Percentiles rank a stretch among this genome's conserved stretches.
These are phyloP conservation scores for Ceratina calcarata DNA, from an alignment of 1,140 invertebrate species.

Conservation along the genomic window DNA sequence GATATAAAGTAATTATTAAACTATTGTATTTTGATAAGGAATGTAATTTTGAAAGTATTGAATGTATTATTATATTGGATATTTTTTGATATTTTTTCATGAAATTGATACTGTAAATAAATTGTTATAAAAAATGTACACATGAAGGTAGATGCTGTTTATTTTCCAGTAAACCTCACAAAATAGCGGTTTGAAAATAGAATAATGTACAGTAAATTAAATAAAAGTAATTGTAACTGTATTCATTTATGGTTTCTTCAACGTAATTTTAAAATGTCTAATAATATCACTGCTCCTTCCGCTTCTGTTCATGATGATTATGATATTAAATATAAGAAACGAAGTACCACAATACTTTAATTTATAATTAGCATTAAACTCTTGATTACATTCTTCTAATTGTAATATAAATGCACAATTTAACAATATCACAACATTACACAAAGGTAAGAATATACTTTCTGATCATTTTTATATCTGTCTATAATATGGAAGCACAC, in stretches of 20 bases:
- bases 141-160: slow-evolving; percentile 55
- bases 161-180: slow-evolving; percentile 59
- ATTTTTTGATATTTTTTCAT: slow-evolving; percentile 54
- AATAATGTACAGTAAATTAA: slow-evolving; percentile 63
- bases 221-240: slow-evolving; percentile 58
- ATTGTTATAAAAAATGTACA: slow-evolving; percentile 47
- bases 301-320: slow-evolving; percentile 44
- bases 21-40: not conserved
- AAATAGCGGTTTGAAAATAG: slow-evolving; percentile 70
- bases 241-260: slow-evolving; percentile 41
- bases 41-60: slow-evolving; percentile 22
- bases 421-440: slow-evolving; percentile 64
- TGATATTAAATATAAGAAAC: slow-evolving; percentile 48
- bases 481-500: slow-evolving; percentile 73
- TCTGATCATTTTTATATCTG: slow-evolving; percentile 57
- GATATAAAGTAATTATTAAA: not conserved
- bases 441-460: slow-evolving; percentile 57
- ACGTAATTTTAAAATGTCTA: slow-evolving; percentile 54
- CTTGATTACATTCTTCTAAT: slow-evolving; percentile 45
- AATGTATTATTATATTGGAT: slow-evolving; percentile 44
- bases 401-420: slow-evolving; percentile 52
- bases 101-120: slow-evolving; percentile 50
- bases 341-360: slow-evolving; percentile 48
- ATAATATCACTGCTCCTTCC: slow-evolving; percentile 42
- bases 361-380: slow-evolving; percentile 46